Base-by-base conservation (phyloP, 2,113 vertebrate genomes). In the Irena cyanogastra region DNA sequence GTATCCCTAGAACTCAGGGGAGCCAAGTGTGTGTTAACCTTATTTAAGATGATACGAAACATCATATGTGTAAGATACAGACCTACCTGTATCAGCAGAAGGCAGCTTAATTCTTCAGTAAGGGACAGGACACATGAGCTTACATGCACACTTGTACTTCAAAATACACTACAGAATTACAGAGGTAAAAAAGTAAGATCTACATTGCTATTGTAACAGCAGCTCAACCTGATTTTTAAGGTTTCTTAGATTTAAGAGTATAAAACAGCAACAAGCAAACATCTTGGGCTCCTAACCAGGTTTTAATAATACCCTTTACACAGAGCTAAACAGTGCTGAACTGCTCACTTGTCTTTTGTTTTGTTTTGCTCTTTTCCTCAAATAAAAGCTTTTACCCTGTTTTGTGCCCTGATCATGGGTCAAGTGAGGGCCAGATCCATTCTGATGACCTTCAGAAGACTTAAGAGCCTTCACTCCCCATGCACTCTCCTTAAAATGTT, bases 351-450 rank as follows among this genome's bases (percentile, higher is more conserved):
- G 12, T 6, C 2, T 5, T n/a, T n/a, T 54, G 37, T 53, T 47
- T n/a, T 54, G 37, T 53, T 47, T n/a, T 39, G 42, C 7, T 75
- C 35, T 50, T 52, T n/a, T 14, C 16, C 41, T 77, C 54, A 83
- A 45, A 57, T 63, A 78, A 75, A 68, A 71, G 61, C 57, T 90
- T 30, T 70, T 89, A 37, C 24, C 44, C 49, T 72, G 27, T 84
- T 95, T 23, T 47, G 6, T 41, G 53, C 37, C 60, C 59, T 76
- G 41, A 80, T 41, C 16, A 33, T 11, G 19, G 68, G 89, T 86
- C 68, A 92, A 81, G 16, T 44, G n/a, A 90, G 92, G 86, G 94
- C 60, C 95, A 93, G 35, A 72, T 61, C 37, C 54, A 74, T 50
- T 71, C 49, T 54, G 23, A 65, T 30, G 42, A 92, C 72, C 68